phyloP scores from a whole-genome alignment of 2,797 vertebrate genomes.

The Helostoma temminkii region DNA sequence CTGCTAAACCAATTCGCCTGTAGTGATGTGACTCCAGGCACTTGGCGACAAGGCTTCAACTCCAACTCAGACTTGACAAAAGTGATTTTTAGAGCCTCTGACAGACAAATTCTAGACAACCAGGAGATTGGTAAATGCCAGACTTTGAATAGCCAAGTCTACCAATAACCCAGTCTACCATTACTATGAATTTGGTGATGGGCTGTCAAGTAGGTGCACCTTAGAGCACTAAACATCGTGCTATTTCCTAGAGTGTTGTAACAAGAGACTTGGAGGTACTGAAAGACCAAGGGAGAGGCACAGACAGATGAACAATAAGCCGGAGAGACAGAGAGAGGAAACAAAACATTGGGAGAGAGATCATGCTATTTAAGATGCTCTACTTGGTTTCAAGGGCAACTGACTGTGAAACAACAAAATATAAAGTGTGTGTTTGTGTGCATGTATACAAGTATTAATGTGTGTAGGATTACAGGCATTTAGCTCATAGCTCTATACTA shows the following conservation, averaged over 20 bases:
- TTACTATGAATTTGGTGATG: slow-evolving; percentile 47
- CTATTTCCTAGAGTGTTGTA: slow-evolving; percentile 31
- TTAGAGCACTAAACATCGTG: slow-evolving; percentile 40
- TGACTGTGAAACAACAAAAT: slow-evolving; percentile 69
- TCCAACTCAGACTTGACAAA: slow-evolving; percentile 42
- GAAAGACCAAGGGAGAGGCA: neutral
- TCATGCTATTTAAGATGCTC: slow-evolving; percentile 64
- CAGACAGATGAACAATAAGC: no score
- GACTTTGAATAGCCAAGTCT: slow-evolving; percentile 30
- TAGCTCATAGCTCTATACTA: slow-evolving; percentile 73
- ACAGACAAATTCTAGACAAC: slow-evolving; percentile 41
- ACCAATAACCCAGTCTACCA: slow-evolving; percentile 26
- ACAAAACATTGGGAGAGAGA: slow-evolving; percentile 7
- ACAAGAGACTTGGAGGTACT: neutral
- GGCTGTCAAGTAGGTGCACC: slow-evolving; percentile 52
- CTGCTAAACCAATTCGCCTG: slow-evolving; percentile 15
- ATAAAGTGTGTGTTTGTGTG: slow-evolving; percentile 46
- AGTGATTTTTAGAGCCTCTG: slow-evolving; percentile 34
- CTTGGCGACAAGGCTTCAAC: slow-evolving; percentile 12
- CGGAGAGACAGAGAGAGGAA: neutral
- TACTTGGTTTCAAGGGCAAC: slow-evolving; percentile 75
- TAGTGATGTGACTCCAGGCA: slow-evolving; percentile 35
- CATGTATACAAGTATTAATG: slow-evolving; percentile 21
- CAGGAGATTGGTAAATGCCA: slow-evolving; percentile 48
- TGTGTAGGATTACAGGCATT: slow-evolving; percentile 73